Percentiles rank a stretch among this genome's conserved stretches.
phyloP scores from a whole-genome alignment of 2,888 invertebrate species.

The Cactoblastis cactorum region DNA sequence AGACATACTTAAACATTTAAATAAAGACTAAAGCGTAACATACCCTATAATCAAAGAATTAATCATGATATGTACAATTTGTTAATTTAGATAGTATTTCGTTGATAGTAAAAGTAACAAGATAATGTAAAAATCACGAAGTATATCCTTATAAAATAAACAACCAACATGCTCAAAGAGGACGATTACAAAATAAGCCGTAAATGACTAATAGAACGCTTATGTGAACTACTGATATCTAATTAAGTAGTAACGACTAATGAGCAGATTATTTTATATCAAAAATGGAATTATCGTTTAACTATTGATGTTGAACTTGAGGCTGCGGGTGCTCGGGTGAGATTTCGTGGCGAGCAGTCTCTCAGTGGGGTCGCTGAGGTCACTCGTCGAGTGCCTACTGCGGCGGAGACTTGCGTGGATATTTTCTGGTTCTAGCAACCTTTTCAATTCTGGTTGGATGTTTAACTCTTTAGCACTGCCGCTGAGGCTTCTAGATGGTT shows the following conservation, averaged over 20 bases:
- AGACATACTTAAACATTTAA: constrained; percentile 23
- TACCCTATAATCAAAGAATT: constrained; percentile 31
- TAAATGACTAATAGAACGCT: constrained; percentile 34
- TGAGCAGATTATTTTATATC: constrained; percentile 56
- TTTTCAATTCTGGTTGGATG: constrained; percentile 52
- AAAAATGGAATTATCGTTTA: constrained; percentile 57
- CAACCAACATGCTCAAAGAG: constrained; percentile 26
- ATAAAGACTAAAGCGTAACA: constrained; percentile 46
- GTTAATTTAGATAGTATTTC: constrained; percentile 29
- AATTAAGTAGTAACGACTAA: constrained; percentile 43
- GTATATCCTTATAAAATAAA: constrained; percentile 19
- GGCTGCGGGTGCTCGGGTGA: constrained; percentile 82
- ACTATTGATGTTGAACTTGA: constrained; percentile 78
- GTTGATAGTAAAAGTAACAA: constrained; percentile 35
- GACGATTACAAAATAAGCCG: constrained; percentile 26
- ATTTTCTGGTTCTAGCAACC: constrained; percentile 52
- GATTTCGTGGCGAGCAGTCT: constrained; percentile 77
- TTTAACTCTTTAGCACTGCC: constrained; percentile 56
- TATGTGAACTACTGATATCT: constrained; percentile 20
- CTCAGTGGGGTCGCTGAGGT: constrained; percentile 80
- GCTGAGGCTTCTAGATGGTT: constrained; percentile 48
- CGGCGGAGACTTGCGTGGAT: constrained; percentile 54
- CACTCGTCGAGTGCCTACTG: constrained; percentile 84
- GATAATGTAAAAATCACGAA: constrained; percentile 19
- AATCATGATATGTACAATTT: constrained; percentile 52